Evolutionary conservation across 2,113 vertebrate species (phyloP).

Genomic region (Anoura caudifer): DNA sequence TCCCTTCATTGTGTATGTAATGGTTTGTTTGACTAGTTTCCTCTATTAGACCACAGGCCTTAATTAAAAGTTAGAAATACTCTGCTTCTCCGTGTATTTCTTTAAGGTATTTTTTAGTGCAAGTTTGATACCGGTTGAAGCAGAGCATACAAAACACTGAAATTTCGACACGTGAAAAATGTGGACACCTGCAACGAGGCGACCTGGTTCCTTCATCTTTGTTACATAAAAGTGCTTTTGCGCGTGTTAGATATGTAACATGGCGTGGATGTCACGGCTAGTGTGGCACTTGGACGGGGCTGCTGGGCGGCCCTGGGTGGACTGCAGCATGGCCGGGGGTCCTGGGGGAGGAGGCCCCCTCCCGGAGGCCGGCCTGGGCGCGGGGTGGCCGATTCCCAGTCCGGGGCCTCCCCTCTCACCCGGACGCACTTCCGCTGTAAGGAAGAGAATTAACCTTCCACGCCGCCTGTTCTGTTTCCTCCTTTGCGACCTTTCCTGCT

Average conservation of each 20-base stretch:
- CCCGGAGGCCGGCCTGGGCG: fast-evolving
- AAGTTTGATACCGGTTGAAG: neutral
- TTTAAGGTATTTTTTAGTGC: conserved; percentile 26
- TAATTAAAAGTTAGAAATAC: conserved; percentile 47
- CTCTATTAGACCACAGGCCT: neutral
- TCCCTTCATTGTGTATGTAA: conserved; percentile 24
- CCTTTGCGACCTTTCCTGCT: neutral
- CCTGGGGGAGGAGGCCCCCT: fast-evolving
- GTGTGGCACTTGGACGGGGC: neutral
- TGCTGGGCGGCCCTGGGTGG: neutral
- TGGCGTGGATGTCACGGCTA: neutral
- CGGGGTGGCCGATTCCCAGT: neutral
- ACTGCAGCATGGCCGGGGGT: neutral
- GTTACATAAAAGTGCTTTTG: neutral
- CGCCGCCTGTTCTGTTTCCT: neutral
- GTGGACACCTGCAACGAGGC: neutral
- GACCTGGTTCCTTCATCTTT: neutral
- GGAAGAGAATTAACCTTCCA: neutral
- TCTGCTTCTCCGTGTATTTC: conserved; percentile 8
- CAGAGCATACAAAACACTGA: neutral
- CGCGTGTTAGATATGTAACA: neutral
- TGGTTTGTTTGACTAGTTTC: conserved; percentile 31
- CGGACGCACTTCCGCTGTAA: neutral
- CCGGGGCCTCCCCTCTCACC: neutral
- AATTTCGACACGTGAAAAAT: neutral